Percentiles rank a stretch among this genome's conserved stretches.
Evolutionary conservation across 2,797 vertebrate species (phyloP).

Genomic region (Neoniphon sammara): DNA sequence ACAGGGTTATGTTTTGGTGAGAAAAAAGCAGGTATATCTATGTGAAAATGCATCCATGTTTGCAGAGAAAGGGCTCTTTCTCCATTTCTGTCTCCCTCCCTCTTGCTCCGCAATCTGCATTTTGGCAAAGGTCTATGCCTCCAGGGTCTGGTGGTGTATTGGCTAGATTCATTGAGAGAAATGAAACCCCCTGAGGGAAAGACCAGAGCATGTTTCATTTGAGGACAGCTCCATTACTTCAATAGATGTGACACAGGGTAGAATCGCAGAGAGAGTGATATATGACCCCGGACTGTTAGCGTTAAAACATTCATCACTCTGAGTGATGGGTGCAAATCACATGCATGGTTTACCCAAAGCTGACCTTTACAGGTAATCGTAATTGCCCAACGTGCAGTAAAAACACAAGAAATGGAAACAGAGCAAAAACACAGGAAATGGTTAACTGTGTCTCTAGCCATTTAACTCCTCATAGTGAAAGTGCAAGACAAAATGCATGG

Average conservation of each 20-base stretch:
- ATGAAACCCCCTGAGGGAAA: constrained; percentile 34
- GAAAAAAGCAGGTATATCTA: background rate
- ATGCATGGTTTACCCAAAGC: constrained; percentile 44
- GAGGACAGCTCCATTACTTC: constrained; percentile 66
- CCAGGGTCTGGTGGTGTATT: constrained; percentile 22
- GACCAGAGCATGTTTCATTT: constrained; percentile 54
- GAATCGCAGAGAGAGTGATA: constrained; percentile 53
- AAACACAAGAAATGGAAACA: background rate
- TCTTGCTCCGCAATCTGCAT: constrained; percentile 52
- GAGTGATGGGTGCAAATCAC: constrained; percentile 59
- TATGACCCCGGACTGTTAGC: constrained; percentile 33
- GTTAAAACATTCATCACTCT: constrained; percentile 55
- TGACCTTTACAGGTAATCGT: constrained; percentile 58
- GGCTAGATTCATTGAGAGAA: constrained; percentile 42
- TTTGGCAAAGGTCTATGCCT: constrained; percentile 45
- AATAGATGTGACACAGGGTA: constrained; percentile 50
- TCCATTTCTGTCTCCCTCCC: constrained; percentile 29
- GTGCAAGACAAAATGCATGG: constrained; percentile 43
- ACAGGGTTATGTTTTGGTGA: constrained; percentile 1
- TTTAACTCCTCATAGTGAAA: constrained; percentile 36
- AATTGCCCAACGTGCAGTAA: constrained; percentile 30
- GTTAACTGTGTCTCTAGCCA: constrained; percentile 50
- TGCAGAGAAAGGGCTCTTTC: constrained; percentile 1
- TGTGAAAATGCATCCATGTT: background rate
- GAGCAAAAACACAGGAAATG: constrained; percentile 34